Conservation (phyloP, 2,888 invertebrate species). For the Clitarchus hookeri region DNA sequence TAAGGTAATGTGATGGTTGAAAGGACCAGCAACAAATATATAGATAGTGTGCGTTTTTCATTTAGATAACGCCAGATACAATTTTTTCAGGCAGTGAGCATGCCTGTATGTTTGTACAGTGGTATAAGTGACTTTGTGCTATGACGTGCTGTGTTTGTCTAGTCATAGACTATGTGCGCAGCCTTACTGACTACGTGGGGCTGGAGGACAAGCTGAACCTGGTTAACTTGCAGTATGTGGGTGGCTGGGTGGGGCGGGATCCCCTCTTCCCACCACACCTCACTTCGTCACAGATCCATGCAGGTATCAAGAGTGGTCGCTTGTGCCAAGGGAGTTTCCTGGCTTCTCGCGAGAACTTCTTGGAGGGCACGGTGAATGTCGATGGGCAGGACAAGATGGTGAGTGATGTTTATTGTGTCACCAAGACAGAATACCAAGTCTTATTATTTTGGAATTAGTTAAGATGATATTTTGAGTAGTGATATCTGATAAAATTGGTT, state of each 20-base stretch:
- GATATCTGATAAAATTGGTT: too few species aligned
- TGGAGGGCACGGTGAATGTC: conserved; percentile 87
- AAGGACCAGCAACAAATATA: too few species aligned
- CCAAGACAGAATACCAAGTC: too few species aligned
- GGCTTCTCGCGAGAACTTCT: conserved; percentile 90
- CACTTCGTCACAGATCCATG: conserved; percentile 74
- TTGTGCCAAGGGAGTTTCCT: conserved; percentile 78
- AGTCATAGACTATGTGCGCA: conserved; percentile 78
- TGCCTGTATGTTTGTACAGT: too few species aligned
- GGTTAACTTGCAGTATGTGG: conserved; percentile 29
- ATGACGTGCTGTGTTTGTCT: conserved; percentile 33
- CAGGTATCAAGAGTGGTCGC: conserved; percentile 76
- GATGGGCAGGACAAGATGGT: conserved; percentile 80
- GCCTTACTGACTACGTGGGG: conserved; percentile 66
- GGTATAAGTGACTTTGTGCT: not conserved
- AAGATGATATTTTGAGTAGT: too few species aligned
- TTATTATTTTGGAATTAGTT: too few species aligned
- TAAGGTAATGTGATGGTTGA: too few species aligned
- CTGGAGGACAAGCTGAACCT: conserved; percentile 79
- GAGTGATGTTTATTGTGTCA: conserved; percentile 46
- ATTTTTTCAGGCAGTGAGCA: too few species aligned
- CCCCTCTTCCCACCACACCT: conserved; percentile 85
- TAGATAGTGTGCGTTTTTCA: too few species aligned
- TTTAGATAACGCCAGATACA: too few species aligned
- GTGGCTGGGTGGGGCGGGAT: conserved; percentile 55